Evolutionary conservation across 2,113 vertebrate species (phyloP).

Genomic region (Thermophis baileyi): DNA sequence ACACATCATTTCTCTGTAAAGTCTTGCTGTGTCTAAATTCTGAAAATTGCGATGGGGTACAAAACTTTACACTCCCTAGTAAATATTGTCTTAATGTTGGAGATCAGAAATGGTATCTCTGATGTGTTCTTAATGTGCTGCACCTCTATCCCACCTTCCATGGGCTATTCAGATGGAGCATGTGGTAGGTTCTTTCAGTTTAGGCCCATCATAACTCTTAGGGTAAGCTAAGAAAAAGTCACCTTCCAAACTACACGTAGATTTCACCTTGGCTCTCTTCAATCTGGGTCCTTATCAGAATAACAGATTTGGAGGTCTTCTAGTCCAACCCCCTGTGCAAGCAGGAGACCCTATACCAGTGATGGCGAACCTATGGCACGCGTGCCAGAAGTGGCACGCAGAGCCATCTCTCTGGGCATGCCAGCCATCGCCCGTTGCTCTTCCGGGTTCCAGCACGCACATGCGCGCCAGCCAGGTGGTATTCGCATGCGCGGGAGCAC

Average conservation of each 20-base stretch:
- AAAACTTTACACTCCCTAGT: not conserved
- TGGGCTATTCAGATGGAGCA: slow-evolving; percentile 5
- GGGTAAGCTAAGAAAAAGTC: not conserved
- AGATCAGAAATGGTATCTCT: slow-evolving; percentile 16
- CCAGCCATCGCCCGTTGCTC: too few relatives aligned
- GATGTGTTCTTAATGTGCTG: not conserved
- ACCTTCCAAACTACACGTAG: not conserved
- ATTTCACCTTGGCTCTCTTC: not conserved
- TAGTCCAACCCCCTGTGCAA: too few relatives aligned
- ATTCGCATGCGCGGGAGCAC: too few relatives aligned
- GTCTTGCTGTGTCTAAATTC: too few relatives aligned
- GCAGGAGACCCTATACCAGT: too few relatives aligned
- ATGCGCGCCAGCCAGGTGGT: too few relatives aligned
- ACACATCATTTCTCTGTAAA: not conserved
- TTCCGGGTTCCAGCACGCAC: too few relatives aligned
- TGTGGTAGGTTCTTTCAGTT: not conserved
- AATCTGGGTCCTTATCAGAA: not conserved
- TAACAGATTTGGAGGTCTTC: not conserved
- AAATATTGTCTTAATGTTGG: slow-evolving; percentile 34
- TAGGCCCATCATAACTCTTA: not conserved
- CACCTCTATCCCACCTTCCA: not conserved
- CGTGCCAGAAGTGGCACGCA: too few relatives aligned
- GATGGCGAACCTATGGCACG: too few relatives aligned
- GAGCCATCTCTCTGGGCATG: too few relatives aligned
- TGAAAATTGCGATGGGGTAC: slow-evolving; percentile 6